These are phyloP conservation scores for Apotomis betuletana DNA, from an alignment of 2,888 invertebrate species.

Conservation along the genomic window DNA sequence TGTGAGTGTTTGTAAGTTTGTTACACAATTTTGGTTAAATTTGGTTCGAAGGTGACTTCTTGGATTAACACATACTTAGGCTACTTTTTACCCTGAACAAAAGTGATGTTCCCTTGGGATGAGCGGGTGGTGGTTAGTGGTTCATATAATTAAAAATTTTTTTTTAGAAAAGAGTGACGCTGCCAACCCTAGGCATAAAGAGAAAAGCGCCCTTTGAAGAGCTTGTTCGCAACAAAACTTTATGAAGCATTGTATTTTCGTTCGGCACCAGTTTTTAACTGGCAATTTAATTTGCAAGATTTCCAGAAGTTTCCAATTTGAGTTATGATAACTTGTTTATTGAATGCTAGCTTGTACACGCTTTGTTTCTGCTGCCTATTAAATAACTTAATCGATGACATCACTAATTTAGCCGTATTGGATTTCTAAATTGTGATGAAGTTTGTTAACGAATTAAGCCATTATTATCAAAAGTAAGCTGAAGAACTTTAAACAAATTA, in stretches of 20 bases:
- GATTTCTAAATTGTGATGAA: slow-evolving; percentile 1
- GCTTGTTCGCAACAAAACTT: slow-evolving; percentile 38
- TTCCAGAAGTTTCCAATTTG: slow-evolving; percentile 41
- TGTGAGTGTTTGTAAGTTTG: too few relatives aligned
- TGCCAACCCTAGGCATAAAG: slow-evolving; percentile 29
- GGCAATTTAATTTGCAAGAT: slow-evolving; percentile 40
- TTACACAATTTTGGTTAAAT: too few relatives aligned
- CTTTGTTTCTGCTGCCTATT: slow-evolving; percentile 32
- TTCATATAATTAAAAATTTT: too few relatives aligned
- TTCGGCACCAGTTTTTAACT: slow-evolving; percentile 40
- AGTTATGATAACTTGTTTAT: slow-evolving; percentile 42
- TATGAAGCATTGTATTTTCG: slow-evolving; percentile 37
- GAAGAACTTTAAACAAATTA: too few relatives aligned
- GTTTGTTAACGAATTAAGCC: background rate
- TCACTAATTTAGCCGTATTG: slow-evolving; percentile 13
- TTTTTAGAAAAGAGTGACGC: too few relatives aligned
- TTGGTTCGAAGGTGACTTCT: too few relatives aligned
- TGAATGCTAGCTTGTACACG: slow-evolving; percentile 34
- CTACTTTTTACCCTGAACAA: too few relatives aligned
- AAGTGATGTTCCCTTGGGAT: too few relatives aligned
- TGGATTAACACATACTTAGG: too few relatives aligned
- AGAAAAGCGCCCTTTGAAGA: slow-evolving; percentile 36
- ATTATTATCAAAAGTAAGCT: too few relatives aligned
- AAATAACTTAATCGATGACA: slow-evolving; percentile 20
- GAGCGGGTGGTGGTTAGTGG: too few relatives aligned